Percentiles rank a stretch among this genome's conserved stretches.
Conservation (phyloP, 2,888 invertebrate species). For the Abrostola triplasia region DNA sequence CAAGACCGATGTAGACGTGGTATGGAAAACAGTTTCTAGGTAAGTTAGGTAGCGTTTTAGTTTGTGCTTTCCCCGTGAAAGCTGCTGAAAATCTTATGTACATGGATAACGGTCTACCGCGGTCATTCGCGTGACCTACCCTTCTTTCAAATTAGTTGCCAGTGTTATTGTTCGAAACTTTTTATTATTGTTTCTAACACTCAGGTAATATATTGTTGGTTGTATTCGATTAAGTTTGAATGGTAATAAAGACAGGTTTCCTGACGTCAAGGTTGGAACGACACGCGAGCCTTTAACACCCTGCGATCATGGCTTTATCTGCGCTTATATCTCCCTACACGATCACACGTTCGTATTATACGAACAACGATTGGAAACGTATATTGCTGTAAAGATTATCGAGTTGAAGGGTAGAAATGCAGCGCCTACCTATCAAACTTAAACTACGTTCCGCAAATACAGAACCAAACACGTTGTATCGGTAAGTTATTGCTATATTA, state of each 20-base stretch:
- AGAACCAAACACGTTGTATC: too few species aligned
- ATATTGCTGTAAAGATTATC: too few species aligned
- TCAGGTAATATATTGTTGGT: constrained; percentile 66
- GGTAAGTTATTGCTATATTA: too few species aligned
- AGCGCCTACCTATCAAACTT: too few species aligned
- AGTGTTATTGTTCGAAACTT: constrained; percentile 55
- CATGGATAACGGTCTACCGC: neutral
- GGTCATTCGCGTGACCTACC: constrained; percentile 16
- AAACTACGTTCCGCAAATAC: too few species aligned
- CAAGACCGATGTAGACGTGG: too few species aligned
- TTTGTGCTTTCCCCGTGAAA: neutral
- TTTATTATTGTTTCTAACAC: constrained; percentile 60
- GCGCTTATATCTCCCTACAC: constrained; percentile 67
- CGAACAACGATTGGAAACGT: constrained; percentile 30
- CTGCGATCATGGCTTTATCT: constrained; percentile 72
- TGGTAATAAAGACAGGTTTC: constrained; percentile 73
- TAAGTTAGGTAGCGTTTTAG: too few species aligned
- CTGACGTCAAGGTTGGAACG: constrained; percentile 69
- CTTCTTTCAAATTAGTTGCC: constrained; percentile 39
- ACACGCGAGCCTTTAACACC: constrained; percentile 76
- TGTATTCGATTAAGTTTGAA: constrained; percentile 80
- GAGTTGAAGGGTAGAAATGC: too few species aligned
- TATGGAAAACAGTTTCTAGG: too few species aligned
- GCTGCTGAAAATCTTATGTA: neutral
- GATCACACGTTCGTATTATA: constrained; percentile 40